Conservation (phyloP, 2,797 vertebrate species). For the Bradypodion pumilum region DNA sequence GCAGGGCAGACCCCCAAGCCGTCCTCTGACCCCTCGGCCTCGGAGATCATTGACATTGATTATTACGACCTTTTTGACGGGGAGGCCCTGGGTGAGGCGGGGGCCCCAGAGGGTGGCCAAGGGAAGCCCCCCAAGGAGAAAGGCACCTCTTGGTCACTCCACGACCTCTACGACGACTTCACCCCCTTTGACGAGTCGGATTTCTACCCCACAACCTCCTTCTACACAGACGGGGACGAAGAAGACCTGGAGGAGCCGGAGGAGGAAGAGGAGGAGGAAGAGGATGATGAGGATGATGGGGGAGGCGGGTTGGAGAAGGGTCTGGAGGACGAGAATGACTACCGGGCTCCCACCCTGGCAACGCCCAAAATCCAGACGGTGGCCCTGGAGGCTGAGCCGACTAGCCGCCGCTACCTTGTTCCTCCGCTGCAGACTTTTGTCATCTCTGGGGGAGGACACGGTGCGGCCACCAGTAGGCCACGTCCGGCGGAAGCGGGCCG, state of each 20-base stretch:
- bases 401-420: slow-evolving; percentile 47
- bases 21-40: slow-evolving; percentile 36
- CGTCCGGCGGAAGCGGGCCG: slow-evolving; percentile 53
- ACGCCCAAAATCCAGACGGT: slow-evolving; percentile 60
- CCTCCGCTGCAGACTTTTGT: slow-evolving; percentile 61
- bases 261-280: slow-evolving; percentile 79
- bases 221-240: slow-evolving; percentile 82
- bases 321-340: slow-evolving; percentile 77
- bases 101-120: slow-evolving; percentile 63
- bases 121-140: slow-evolving; percentile 65
- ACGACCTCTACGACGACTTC: slow-evolving; percentile 88
- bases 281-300: slow-evolving; percentile 78
- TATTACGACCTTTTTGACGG: slow-evolving; percentile 83
- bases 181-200: slow-evolving; percentile 87
- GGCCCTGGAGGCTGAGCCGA: slow-evolving; percentile 60
- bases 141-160: slow-evolving; percentile 85
- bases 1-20: slow-evolving; percentile 57
- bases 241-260: slow-evolving; percentile 79
- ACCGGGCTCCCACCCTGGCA: slow-evolving; percentile 67
- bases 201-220: slow-evolving; percentile 83
- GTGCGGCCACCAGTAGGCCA: slow-evolving; percentile 52
- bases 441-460: slow-evolving; percentile 49
- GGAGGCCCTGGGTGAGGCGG: slow-evolving; percentile 49
- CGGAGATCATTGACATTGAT: slow-evolving; percentile 84
- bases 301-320: slow-evolving; percentile 75